Evolutionary conservation across 2,797 vertebrate species (phyloP), one percentile per base, ranked within the genome.

Genomic region (Helicolenus hilgendorfi): DNA sequence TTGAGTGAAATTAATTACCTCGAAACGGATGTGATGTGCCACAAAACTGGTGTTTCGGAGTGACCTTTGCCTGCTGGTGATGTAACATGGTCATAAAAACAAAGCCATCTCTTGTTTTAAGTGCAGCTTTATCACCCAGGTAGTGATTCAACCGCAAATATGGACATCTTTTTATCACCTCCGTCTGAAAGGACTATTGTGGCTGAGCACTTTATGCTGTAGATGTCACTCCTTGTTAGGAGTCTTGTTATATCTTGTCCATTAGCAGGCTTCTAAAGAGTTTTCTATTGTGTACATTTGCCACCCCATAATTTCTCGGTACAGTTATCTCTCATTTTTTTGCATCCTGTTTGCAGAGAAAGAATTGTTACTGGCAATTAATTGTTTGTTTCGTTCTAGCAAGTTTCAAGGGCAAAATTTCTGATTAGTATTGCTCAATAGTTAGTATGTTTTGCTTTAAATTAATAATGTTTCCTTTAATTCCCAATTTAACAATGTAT

Each of bases 51-150:
- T 89, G 87, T 89, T 71, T 56, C 36, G 2, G 24, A 77, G 45
- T 91, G 90, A 93, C 89, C 85, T 89, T 87, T 89, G 86, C 73
- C 76, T 85, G 79, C 20, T 74, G 60, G 58, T 84, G 91, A 92
- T 70, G 85, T 86, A 56, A 92, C 85, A 5, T 63, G 79, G 5
- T 89, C 90, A 91, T 84, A 84, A 85, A 80, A 82, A 92, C 1
- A 15, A 60, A 75, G 77, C 49, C 59, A 75, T 76, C 59, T 63
- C 79, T 75, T 79, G 53, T 79, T 89, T 86, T 79, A 89, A 89
- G 85, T 86, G 84, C 79, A 81, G 59, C 78, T 86, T 88, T 78
- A 77, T 80, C 55, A 75, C 71, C 36, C 38, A 81, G 73, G 55
- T 77, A 81, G 78, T 79, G 75, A 78, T 71, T 45, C 56, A 81